These are phyloP conservation scores for Limnephilus auricula DNA, from an alignment of 2,888 invertebrate species.

Conservation along the genomic window DNA sequence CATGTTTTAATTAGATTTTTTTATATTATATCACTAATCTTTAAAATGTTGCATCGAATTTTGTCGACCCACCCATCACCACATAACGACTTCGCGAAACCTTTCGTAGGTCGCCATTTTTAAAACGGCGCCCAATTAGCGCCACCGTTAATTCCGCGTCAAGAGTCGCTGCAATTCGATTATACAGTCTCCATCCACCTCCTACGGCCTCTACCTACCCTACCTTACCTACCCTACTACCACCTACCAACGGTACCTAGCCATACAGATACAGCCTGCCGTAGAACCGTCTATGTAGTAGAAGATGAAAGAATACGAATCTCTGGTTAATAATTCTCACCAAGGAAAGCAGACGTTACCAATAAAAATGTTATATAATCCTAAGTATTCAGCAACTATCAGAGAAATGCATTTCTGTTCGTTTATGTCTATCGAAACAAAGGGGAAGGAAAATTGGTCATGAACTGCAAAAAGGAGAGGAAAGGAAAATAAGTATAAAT, in stretches of 20 bases:
- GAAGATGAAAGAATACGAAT: neutral
- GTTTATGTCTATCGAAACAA: no score
- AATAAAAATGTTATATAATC: neutral
- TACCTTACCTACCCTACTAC: neutral
- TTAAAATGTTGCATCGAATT: neutral
- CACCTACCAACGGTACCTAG: neutral
- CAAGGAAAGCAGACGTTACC: neutral
- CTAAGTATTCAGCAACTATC: neutral
- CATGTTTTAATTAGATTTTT: no score
- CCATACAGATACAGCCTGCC: neutral
- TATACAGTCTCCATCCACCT: slow-evolving; percentile 55
- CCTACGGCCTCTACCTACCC: neutral
- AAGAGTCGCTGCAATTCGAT: slow-evolving; percentile 65
- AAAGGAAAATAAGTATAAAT: no score
- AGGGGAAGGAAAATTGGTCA: no score
- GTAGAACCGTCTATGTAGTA: neutral
- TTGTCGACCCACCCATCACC: neutral
- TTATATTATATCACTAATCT: neutral
- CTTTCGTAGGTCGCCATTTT: slow-evolving; percentile 54
- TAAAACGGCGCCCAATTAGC: slow-evolving; percentile 63
- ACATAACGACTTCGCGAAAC: slow-evolving; percentile 36
- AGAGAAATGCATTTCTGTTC: neutral
- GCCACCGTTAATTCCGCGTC: slow-evolving; percentile 62
- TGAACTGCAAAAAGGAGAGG: no score
- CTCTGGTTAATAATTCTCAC: neutral